phyloP scores from a whole-genome alignment of 1,140 invertebrate genomes.

The Arion vulgaris region DNA sequence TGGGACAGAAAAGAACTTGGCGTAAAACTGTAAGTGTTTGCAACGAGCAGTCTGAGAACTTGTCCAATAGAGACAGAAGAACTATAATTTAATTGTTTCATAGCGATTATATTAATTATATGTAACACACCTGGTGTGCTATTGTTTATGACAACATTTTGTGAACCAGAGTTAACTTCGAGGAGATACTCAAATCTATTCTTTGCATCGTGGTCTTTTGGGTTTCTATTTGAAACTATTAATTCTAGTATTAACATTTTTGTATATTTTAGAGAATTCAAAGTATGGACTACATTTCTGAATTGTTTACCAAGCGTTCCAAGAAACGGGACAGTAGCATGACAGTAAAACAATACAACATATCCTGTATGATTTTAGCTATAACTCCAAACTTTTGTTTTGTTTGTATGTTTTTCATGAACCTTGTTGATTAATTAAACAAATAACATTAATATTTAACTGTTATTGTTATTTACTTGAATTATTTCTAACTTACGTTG shows the following conservation, averaged over 20 bases:
- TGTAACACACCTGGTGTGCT: background rate
- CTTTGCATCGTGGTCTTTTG: background rate
- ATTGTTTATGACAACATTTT: background rate
- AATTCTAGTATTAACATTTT: conserved; percentile 14
- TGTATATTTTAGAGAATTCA: background rate
- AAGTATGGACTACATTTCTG: too few relatives aligned
- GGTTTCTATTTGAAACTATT: background rate
- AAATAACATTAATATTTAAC: too few relatives aligned
- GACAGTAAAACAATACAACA: too few relatives aligned
- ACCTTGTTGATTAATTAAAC: too few relatives aligned
- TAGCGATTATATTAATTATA: background rate
- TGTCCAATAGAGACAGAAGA: background rate
- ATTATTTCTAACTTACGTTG: too few relatives aligned
- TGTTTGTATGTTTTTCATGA: too few relatives aligned
- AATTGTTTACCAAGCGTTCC: too few relatives aligned
- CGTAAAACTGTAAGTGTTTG: background rate
- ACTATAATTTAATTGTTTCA: background rate
- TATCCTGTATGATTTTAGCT: too few relatives aligned
- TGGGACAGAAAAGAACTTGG: background rate
- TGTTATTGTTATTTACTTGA: too few relatives aligned
- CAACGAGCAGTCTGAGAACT: background rate
- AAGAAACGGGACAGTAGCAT: too few relatives aligned
- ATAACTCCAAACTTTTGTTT: too few relatives aligned
- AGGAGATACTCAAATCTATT: background rate
- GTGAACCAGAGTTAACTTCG: background rate